These are phyloP conservation scores for Columbina picui DNA, from an alignment of 2,113 vertebrate species.

Conservation along the genomic window DNA sequence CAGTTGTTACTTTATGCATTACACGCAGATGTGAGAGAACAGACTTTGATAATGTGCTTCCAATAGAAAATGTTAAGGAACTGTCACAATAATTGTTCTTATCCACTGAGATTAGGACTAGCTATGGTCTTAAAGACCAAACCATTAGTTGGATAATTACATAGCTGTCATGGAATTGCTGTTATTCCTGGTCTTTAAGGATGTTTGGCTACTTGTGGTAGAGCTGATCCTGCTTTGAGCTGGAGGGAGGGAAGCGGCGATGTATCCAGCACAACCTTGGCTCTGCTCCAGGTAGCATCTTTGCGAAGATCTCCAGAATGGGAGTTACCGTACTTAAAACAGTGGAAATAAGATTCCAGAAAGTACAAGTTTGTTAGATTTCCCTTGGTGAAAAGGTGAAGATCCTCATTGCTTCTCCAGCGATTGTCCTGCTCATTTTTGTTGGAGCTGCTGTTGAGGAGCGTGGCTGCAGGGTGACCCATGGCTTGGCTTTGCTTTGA, in stretches of 20 bases:
- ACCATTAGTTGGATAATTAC: not conserved
- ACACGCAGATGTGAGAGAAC: not conserved
- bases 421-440: not conserved
- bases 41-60: not conserved
- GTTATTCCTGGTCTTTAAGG: not conserved
- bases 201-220: not conserved
- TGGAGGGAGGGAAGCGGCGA: not conserved
- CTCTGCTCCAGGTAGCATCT: not conserved
- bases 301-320: not conserved
- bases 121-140: not conserved
- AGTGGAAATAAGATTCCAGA: not conserved
- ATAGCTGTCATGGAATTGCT: not conserved
- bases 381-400: not conserved
- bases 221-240: not conserved
- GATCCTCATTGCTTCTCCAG: not conserved
- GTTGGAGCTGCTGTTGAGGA: not conserved
- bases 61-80: not conserved
- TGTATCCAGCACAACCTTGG: not conserved
- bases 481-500: not conserved
- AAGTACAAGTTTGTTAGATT: not conserved
- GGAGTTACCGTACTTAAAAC: not conserved
- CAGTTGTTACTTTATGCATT: not conserved
- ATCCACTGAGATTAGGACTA: not conserved
- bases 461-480: not conserved
- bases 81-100: not conserved